Conservation (phyloP, 2,797 vertebrate genomes). For the Bryconaethiops microstoma region DNA sequence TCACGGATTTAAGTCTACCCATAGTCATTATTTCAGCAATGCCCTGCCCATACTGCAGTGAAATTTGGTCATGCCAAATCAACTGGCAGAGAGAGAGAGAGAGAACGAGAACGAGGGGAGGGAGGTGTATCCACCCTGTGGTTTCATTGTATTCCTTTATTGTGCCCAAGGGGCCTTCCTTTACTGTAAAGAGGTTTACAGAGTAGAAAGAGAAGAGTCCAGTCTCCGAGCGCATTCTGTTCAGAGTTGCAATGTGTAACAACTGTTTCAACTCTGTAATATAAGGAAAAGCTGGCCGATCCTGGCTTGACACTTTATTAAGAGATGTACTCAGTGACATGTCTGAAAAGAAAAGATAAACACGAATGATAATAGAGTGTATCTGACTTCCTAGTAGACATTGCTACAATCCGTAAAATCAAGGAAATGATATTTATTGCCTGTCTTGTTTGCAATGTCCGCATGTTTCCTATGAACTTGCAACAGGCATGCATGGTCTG, state of each 20-base stretch:
- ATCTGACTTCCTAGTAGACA: no score
- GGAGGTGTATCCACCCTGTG: background rate
- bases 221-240: background rate
- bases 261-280: background rate
- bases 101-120: background rate
- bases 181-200: constrained; percentile 13
- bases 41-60: background rate
- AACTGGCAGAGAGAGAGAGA: background rate
- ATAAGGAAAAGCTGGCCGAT: background rate
- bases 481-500: no score
- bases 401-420: no score
- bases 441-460: no score
- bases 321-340: no score
- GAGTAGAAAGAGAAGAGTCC: constrained; percentile 8
- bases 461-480: no score
- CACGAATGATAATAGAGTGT: no score
- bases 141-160: constrained; percentile 13
- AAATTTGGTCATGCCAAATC: background rate
- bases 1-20: background rate
- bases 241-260: background rate
- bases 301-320: no score
- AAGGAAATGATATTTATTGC: no score
- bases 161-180: background rate
- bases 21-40: background rate
- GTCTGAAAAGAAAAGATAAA: no score